Base-by-base conservation (phyloP, 2,888 invertebrate genomes). In the Gymnoscelis rufifasciata region DNA sequence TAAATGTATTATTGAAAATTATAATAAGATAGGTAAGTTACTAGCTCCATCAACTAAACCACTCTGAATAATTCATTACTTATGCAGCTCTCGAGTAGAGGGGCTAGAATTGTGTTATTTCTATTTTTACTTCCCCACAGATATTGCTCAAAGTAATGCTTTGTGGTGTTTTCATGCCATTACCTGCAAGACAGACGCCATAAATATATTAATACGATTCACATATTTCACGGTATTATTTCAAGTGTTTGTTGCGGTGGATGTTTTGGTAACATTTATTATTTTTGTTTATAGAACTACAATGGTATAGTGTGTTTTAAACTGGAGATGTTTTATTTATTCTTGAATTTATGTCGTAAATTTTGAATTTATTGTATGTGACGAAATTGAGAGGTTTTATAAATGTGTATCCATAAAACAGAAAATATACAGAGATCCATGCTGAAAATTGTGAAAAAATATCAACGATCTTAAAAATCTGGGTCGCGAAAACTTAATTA, bases 101-200 rank as follows among this genome's bases (percentile, higher is more conserved):
- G 61, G 63, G 58, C 69, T 73, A 62, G 62, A 60, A 71, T 71
- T 69, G 68, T 69, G 69, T 78, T 79, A 76, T 71, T 74, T 74
- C 74, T 76, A 76, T 79, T 77, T 76, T 74, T 70, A 68, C 72
- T 69, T 66, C 65, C 71, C 67, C 68, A 52, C 68, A 73, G 68
- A 74, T 78, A 79, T 71, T 67, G 70, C 71, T 61, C 55, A 62
- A 62, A 71, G 71, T 66, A 67, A 70, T 71, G 72, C 74, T 77
- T 71, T 72, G 80, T 72, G 82, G 83, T 83, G 80, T 83, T 80
- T 87, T 83, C 86, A 71, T 82, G 66, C 83, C 84, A 86, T 87
- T 86, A 87, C 87, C 83, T 83, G 83, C 66, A 62, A 75, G 83
- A 82, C 81, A 79, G 80, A 71, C 66, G 71, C 74, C 75, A 83